Evolutionary conservation across 2,113 vertebrate genomes (phyloP).

Genomic region (Nerophis lumbriciformis): DNA sequence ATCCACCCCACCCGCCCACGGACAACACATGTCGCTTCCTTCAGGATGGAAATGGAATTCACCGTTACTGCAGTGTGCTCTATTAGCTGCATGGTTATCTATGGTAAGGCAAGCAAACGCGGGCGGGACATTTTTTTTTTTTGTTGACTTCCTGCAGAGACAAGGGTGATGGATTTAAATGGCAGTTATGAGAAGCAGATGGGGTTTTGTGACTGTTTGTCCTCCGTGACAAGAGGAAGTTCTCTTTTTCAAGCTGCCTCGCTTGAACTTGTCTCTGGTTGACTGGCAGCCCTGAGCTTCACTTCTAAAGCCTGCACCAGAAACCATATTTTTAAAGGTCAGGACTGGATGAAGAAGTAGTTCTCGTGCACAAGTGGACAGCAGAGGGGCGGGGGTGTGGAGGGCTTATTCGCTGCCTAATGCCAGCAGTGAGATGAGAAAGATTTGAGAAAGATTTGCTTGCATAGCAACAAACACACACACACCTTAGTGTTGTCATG

Average conservation of each 20-base stretch:
- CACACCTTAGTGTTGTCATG: not conserved
- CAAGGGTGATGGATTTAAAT: constrained; percentile 21
- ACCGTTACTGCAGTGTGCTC: not conserved
- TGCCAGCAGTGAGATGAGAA: constrained; percentile 10
- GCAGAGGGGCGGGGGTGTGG: too few species aligned
- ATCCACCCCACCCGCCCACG: constrained; percentile 11
- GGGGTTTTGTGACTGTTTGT: constrained; percentile 21
- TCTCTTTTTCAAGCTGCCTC: constrained; percentile 28
- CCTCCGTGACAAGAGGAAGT: constrained; percentile 23
- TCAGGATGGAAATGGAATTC: not conserved
- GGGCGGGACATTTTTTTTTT: constrained; percentile 31
- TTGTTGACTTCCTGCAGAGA: constrained; percentile 8
- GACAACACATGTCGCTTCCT: constrained; percentile 13
- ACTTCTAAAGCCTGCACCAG: constrained; percentile 22
- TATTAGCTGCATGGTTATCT: constrained; percentile 15
- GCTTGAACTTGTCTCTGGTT: not conserved
- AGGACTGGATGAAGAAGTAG: constrained; percentile 1
- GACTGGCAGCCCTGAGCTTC: too few species aligned
- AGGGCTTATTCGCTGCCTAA: not conserved
- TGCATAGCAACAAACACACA: constrained; percentile 7
- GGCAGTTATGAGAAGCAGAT: constrained; percentile 29
- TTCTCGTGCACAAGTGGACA: not conserved
- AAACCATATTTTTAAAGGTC: not conserved
- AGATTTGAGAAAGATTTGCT: not conserved
- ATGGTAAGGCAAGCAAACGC: constrained; percentile 19